Evolutionary conservation across 2,797 vertebrate genomes (phyloP), one percentile per base, ranked within the genome.

Genomic region (Etheostoma nigrum): DNA sequence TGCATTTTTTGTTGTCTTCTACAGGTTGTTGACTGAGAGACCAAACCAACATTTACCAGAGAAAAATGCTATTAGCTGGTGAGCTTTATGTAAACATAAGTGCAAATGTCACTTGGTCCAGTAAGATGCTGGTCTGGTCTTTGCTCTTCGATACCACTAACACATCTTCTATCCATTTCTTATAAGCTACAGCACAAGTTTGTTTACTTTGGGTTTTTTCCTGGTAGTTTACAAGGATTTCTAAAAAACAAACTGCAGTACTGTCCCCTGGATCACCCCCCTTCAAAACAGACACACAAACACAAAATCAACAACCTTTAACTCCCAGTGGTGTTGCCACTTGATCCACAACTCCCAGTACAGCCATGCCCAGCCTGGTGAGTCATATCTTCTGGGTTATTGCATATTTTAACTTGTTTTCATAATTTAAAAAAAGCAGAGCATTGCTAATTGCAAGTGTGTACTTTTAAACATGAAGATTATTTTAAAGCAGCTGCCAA

Each of bases 401-500:
- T 33, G 3, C n/a, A 33, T 10, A 53, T 48, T 25, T 19, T 33
- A 33, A 55, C 18, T 49, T 11, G 55, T 67, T 76, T 47, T 61
- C 72, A 1, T 40, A 21, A 2, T 68, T 30, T 2, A 18, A 27
- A n/a, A 71, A 71, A 48, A 13, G 9, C 16, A 65, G 8, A 47
- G 5, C 11, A n/a, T 49, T 51, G 7, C n/a, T 76, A 76, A 67
- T 55, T 67, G 14, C 0, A 14, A 45, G 42, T 6, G 10, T 54
- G 65, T 10, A 23, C 25, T 71, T 74, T 36, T 5, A 83, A 70
- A 54, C 5, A 40, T 13, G 0, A 15, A 68, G 0, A 49, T 25
- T 1, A 15, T 61, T 36, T 79, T 55, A 33, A 45, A 19, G 69
- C 30, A 48, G 48, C 47, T 55, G 33, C 19, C 45, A 58, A 52